These are phyloP conservation scores for Serilophus lunatus DNA, from an alignment of 2,113 vertebrate species.

Conservation along the genomic window DNA sequence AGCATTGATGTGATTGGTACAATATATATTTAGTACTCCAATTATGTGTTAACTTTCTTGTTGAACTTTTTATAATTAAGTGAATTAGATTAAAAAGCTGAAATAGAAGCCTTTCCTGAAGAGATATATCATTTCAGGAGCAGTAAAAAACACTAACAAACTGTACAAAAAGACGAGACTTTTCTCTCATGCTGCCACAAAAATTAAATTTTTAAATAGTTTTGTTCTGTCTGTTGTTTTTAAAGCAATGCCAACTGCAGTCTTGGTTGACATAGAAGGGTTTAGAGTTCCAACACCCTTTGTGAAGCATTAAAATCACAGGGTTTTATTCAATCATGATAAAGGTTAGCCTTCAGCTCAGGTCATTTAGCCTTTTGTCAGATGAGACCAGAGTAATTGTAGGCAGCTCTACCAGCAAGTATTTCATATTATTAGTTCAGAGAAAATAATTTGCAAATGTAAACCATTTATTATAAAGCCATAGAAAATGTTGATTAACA, in stretches of 20 bases:
- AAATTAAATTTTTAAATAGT: not conserved
- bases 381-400: not conserved
- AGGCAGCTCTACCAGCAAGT: not conserved
- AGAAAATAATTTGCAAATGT: not conserved
- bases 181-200: not conserved
- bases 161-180: not conserved
- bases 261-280: not conserved
- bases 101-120: not conserved
- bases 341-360: not conserved
- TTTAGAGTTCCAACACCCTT: not conserved
- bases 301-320: not conserved
- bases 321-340: not conserved
- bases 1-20: not conserved
- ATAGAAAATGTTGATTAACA: not conserved
- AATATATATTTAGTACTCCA: not conserved
- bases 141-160: not conserved
- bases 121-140: not conserved
- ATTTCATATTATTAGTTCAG: not conserved
- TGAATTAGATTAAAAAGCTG: not conserved
- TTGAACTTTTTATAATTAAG: not conserved
- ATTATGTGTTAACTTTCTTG: not conserved
- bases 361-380: not conserved
- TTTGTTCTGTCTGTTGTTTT: not conserved
- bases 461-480: not conserved
- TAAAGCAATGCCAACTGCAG: not conserved